Base-by-base conservation (phyloP, 1,140 invertebrate genomes). In the Oedothorax gibbosus region DNA sequence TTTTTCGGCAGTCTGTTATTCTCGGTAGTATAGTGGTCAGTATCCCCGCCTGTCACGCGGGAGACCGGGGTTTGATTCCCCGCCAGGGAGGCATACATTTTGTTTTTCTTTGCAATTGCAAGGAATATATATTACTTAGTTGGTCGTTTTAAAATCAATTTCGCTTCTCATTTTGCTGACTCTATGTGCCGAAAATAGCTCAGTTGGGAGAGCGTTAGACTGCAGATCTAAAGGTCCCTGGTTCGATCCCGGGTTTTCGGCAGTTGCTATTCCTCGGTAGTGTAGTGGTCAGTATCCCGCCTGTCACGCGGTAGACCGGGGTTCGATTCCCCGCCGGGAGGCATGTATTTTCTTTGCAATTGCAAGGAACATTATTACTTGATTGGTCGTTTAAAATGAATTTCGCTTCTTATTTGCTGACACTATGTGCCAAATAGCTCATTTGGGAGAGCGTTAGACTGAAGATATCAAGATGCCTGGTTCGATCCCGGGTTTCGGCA, bases 11-110 rank as follows among this genome's bases (percentile, higher is more conserved):
- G n/a, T n/a, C n/a, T n/a, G n/a, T n/a, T n/a, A n/a, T n/a, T n/a
- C n/a, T 79, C 76, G 76, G 76, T 79, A 79, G 76, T 91, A 90
- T 91, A 91, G 91, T 91, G 91, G 91, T 91, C 73, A 91, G 91
- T 91, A 91, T 91, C 90, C 90, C 90, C 90, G 91, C 91, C 91
- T 91, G 91, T 91, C 91, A 91, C 91, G 90, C 91, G 90, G 90
- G 90, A 91, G 91, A 91, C 91, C 90, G 89, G 91, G 91, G 91
- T 91, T 91, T 90, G 88, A 91, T 91, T 91, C 90, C 90, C 90
- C 89, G 90, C 87, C 90, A 88, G 88, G 89, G 90, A 90, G 90
- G 35, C 35, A 35, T 1, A 35, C 35, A 35, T 35, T 35, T 35
- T 35, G 35, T 35, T 35, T 35, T 35, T 35, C 35, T 35, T 35